Conservation (phyloP, 1,140 invertebrate species). For the Tetragnatha versicolor region DNA sequence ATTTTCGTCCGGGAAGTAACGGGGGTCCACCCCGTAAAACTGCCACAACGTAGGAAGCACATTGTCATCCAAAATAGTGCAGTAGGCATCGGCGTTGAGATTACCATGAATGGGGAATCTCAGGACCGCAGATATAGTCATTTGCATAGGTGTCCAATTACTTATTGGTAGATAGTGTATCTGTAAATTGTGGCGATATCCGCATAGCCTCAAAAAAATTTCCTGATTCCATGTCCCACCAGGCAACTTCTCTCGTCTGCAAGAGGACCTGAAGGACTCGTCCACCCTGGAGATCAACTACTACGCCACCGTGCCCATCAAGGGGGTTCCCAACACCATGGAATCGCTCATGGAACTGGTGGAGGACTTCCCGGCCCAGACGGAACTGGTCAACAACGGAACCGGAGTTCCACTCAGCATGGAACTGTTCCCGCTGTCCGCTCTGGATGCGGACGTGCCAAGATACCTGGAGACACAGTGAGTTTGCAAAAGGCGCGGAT, state of each 20-base stretch:
- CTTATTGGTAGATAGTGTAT: too few relatives aligned
- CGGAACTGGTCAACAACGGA: constrained; percentile 43
- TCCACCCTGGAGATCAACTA: constrained; percentile 47
- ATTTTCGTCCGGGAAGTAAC: too few relatives aligned
- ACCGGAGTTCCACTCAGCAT: constrained; percentile 47
- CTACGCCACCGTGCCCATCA: constrained; percentile 50
- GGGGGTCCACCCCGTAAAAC: too few relatives aligned
- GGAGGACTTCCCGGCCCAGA: constrained; percentile 43
- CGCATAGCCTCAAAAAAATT: too few relatives aligned
- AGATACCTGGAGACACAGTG: constrained; percentile 37
- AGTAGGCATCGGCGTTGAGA: too few relatives aligned
- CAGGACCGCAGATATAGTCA: too few relatives aligned
- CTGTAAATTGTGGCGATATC: too few relatives aligned
- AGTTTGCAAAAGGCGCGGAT: not conserved
- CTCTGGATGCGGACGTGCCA: constrained; percentile 13
- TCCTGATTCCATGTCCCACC: too few relatives aligned
- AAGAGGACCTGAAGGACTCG: constrained; percentile 39
- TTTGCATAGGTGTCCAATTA: too few relatives aligned
- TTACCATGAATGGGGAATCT: too few relatives aligned
- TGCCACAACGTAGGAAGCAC: too few relatives aligned
- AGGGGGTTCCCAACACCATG: constrained; percentile 47
- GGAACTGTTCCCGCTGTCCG: constrained; percentile 50
- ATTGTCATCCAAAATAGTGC: too few relatives aligned
- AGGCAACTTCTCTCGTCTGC: constrained; percentile 46
- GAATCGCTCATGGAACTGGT: constrained; percentile 49